Base-by-base conservation (phyloP, 2,797 vertebrate genomes). In the Cheirogaleus major region DNA sequence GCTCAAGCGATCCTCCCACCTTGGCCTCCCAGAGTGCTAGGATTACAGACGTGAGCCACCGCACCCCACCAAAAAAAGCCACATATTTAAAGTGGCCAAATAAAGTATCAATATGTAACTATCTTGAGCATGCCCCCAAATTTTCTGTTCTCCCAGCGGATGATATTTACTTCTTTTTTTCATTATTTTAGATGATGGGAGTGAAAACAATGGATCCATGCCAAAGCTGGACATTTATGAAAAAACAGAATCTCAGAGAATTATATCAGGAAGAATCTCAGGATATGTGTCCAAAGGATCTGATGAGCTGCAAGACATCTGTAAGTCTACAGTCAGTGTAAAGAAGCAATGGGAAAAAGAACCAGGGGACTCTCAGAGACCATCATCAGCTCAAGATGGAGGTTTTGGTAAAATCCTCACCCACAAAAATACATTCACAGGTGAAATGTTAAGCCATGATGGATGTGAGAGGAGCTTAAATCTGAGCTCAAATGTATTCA, bases 361-460 rank as follows among this genome's bases (percentile, higher is more conserved):
- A 52, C 50, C 96, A 41, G 63, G 50, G 72, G 82, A 61, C 9
- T 57, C 43, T 69, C 32, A 2, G 43, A 97, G 45, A 88, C 35
- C 48, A 61, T 69, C 81, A 18, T 73, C 87, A 80, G 38, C 22
- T 65, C 81, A 75, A 14, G 70, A 81, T 91, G 72, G 65, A 91
- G 43, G 27, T 89, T 91, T 80, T 52, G 45, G 65, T 88, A 88
- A 97, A 97, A 91, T 95, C 43, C 63, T 97, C 35, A 88, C 65
- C 70, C 96, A 95, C 32, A 89, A 93, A 97, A 96, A 88, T 88
- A 83, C 1, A 61, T 78, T 63, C 23, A 57, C 43, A 76, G 32
- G 15, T 20, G 87, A 95, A 84, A 48, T 61, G 70, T 18, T 48
- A 70, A 93, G 50, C 45, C 50, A 81, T 27, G 50, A 72, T 63